These are phyloP conservation scores for Probaryconus sp. DNA, from an alignment of 1,140 invertebrate genomes.

Conservation along the genomic window DNA sequence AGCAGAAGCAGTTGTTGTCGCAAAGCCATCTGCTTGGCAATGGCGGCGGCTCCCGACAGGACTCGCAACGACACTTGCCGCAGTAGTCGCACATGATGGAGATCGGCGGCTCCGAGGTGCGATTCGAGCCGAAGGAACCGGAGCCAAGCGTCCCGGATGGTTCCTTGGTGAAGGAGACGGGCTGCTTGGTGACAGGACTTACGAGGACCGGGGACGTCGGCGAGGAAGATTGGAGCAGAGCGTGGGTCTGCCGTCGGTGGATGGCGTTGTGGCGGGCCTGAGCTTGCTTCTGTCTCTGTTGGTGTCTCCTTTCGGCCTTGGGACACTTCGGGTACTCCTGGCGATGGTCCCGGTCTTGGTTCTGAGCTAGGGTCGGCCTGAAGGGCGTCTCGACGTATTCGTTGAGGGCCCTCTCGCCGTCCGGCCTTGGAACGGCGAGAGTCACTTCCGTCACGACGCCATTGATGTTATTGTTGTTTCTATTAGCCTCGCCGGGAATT, in stretches of 20 bases:
- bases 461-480: slow-evolving; percentile 24
- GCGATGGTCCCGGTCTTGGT: slow-evolving; percentile 53
- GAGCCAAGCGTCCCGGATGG: slow-evolving; percentile 67
- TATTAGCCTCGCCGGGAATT: slow-evolving; percentile 43
- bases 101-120: slow-evolving; percentile 65
- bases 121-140: slow-evolving; percentile 61
- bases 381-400: slow-evolving; percentile 92
- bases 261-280: slow-evolving; percentile 63
- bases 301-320: slow-evolving; percentile 66
- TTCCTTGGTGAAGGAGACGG: slow-evolving; percentile 80
- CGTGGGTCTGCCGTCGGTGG: slow-evolving; percentile 56
- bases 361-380: slow-evolving; percentile 53
- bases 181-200: slow-evolving; percentile 80
- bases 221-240: slow-evolving; percentile 57
- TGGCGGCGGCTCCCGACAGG: slow-evolving; percentile 89
- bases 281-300: slow-evolving; percentile 43
- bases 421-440: slow-evolving; percentile 85
- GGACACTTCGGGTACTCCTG: slow-evolving; percentile 66
- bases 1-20: slow-evolving; percentile 90
- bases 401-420: slow-evolving; percentile 87
- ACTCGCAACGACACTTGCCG: slow-evolving; percentile 90
- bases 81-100: slow-evolving; percentile 92
- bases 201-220: slow-evolving; percentile 66
- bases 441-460: slow-evolving; percentile 78
- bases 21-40: slow-evolving; percentile 93